A percentile compares a stretch with the other conserved stretches of the same genome.
Conservation (phyloP, 2,113 vertebrate genomes). For the Gadus chalcogrammus region DNA sequence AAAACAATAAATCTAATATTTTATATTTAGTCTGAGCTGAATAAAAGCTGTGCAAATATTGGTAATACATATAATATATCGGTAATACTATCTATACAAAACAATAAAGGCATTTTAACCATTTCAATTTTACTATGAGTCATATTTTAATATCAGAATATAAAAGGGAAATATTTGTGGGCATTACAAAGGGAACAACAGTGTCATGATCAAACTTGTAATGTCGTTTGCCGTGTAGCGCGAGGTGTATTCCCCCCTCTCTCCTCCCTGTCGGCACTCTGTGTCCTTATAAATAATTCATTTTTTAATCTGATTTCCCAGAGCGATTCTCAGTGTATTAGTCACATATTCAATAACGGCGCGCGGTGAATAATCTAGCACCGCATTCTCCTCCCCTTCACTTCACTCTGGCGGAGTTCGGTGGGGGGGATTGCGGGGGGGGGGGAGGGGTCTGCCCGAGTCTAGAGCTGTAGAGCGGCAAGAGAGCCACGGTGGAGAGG, state of each 20-base stretch:
- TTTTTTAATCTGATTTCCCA: constrained; percentile 77
- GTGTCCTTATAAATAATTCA: constrained; percentile 75
- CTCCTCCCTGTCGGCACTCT: constrained; percentile 54
- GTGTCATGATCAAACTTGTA: constrained; percentile 70
- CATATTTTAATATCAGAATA: constrained; percentile 70
- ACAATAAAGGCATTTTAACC: constrained; percentile 66
- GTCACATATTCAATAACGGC: constrained; percentile 75
- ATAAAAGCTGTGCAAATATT: too few species aligned
- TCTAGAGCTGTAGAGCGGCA: neutral
- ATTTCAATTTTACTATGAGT: constrained; percentile 60
- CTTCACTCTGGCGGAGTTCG: too few species aligned
- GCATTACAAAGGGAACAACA: constrained; percentile 66
- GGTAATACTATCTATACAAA: constrained; percentile 65
- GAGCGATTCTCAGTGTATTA: constrained; percentile 72
- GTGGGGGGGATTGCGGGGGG: neutral
- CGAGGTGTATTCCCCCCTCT: constrained; percentile 61
- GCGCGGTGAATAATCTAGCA: constrained; percentile 67
- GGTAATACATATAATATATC: constrained; percentile 25
- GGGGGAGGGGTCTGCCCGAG: constrained; percentile 19
- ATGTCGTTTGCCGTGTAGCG: constrained; percentile 67
- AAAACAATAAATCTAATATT: constrained; percentile 53
- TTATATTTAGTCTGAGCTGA: constrained; percentile 38
- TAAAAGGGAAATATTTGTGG: constrained; percentile 56
- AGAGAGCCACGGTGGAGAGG: neutral
- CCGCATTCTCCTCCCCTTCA: constrained; percentile 41